Evolutionary conservation across 2,888 invertebrate species (phyloP).

Genomic region (Candidula unifasciata): DNA sequence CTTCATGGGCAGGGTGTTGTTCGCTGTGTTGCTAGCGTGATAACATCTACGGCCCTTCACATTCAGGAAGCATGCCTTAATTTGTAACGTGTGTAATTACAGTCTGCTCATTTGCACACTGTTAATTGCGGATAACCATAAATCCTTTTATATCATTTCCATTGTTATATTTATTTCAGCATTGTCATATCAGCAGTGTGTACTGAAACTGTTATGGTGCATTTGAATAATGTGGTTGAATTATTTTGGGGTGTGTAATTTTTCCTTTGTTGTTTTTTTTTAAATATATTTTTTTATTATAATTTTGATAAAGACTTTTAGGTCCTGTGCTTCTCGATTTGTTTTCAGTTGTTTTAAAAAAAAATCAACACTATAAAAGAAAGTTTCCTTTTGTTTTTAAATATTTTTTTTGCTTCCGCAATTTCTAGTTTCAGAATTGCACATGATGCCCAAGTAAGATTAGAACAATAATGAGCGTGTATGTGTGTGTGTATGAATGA

Average conservation of each 20-base stretch:
- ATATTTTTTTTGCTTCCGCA: too few relatives aligned
- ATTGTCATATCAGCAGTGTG: slow-evolving; percentile 2
- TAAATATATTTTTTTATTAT: background rate
- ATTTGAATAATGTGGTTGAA: background rate
- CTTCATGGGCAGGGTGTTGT: slow-evolving; percentile 1
- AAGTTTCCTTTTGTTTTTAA: too few relatives aligned
- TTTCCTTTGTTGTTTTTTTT: background rate
- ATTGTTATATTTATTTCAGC: slow-evolving; percentile 33
- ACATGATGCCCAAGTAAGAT: background rate
- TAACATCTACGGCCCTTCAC: background rate
- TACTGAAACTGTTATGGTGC: background rate
- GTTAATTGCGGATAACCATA: background rate
- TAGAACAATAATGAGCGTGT: background rate
- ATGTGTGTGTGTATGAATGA: background rate
- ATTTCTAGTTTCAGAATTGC: background rate
- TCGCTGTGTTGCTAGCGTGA: background rate
- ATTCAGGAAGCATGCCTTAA: background rate
- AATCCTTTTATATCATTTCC: background rate
- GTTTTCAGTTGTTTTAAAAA: too few relatives aligned
- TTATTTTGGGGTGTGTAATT: background rate
- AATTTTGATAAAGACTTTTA: background rate
- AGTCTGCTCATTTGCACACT: background rate
- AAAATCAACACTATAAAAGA: too few relatives aligned
- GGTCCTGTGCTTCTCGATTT: background rate
- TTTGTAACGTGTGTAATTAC: background rate